Conservation (phyloP, 1,140 invertebrate genomes). For the Drosophila funebris region DNA sequence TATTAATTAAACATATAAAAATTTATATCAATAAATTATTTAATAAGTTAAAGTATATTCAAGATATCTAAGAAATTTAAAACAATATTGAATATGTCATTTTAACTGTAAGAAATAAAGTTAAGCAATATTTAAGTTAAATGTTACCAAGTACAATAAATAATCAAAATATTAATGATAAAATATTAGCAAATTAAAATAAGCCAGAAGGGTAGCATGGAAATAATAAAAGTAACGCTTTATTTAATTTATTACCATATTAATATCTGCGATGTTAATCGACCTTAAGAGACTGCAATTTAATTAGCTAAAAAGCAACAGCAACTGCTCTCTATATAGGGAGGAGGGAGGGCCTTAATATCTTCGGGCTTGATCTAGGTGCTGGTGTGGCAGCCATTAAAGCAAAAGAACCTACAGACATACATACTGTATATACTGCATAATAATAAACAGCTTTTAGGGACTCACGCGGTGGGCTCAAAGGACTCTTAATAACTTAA, state of each 20-base stretch:
- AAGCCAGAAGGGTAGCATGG: no score
- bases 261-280: constrained; percentile 33
- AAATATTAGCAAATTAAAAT: no score
- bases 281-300: constrained; percentile 30
- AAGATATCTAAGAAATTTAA: no score
- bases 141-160: no score
- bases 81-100: no score
- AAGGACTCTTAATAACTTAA: constrained; percentile 72
- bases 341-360: constrained; percentile 43
- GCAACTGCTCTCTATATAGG: constrained; percentile 29
- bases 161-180: no score
- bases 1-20: no score
- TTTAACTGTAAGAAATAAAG: no score
- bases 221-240: neutral
- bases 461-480: constrained; percentile 31
- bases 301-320: constrained; percentile 71
- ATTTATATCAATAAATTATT: no score
- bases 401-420: constrained; percentile 36
- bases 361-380: constrained; percentile 70
- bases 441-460: constrained; percentile 51
- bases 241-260: constrained; percentile 47
- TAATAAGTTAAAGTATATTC: no score
- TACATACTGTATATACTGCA: no score
- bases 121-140: no score
- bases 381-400: constrained; percentile 50